A percentile compares a stretch with the other conserved stretches of the same genome.
phyloP scores from a whole-genome alignment of 2,113 vertebrate species.

The Machaerirhynchus nigripectus region DNA sequence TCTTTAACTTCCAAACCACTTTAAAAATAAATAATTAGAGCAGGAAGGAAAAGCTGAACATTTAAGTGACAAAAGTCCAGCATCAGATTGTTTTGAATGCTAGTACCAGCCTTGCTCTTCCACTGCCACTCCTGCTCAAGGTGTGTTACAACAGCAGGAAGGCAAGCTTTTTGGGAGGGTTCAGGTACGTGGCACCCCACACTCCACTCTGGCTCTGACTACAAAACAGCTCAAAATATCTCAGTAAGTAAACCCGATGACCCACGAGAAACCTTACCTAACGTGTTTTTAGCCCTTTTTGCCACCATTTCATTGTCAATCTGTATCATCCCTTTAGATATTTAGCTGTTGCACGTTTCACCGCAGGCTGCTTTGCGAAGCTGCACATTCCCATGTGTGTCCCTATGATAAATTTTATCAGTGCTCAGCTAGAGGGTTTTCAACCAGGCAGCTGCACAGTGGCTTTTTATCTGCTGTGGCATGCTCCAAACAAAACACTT shows the following conservation, averaged over 20 bases:
- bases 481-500: background rate
- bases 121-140: rapidly evolving
- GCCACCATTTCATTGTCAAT: background rate
- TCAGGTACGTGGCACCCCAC: background rate
- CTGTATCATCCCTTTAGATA: constrained; percentile 29
- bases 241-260: background rate
- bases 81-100: background rate
- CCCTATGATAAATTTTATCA: constrained; percentile 79
- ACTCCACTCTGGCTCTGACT: background rate
- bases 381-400: constrained; percentile 43
- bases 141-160: background rate
- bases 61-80: background rate
- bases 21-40: background rate
- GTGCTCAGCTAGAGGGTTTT: constrained; percentile 61
- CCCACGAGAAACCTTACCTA: background rate
- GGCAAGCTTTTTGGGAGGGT: background rate
- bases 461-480: constrained; percentile 75
- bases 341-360: constrained; percentile 66
- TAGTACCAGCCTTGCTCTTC: too few species aligned
- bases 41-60: background rate
- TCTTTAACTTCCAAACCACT: background rate
- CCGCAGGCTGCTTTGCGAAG: constrained; percentile 54
- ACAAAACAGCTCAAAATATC: background rate
- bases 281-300: background rate
- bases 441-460: constrained; percentile 47